Percentiles rank a stretch among this genome's conserved stretches.
Conservation (phyloP, 2,113 vertebrate species). For the Melospiza melodia region DNA sequence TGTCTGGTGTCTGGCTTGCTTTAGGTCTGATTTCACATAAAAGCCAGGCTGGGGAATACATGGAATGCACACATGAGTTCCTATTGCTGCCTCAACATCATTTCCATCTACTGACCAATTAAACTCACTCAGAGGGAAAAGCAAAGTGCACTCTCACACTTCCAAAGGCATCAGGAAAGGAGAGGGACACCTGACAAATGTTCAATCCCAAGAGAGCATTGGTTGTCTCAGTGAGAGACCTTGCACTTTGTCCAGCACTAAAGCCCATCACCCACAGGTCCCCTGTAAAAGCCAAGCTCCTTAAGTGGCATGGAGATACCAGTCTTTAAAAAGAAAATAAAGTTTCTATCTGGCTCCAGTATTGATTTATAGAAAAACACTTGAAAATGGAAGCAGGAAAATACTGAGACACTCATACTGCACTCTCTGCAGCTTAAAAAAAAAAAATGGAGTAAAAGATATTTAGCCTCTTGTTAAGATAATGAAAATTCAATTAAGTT, state of each 20-base stretch:
- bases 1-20: neutral
- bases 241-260: neutral
- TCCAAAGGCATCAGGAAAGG: neutral
- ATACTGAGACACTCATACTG: neutral
- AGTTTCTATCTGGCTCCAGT: neutral
- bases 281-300: neutral
- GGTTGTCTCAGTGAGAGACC: neutral
- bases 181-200: neutral
- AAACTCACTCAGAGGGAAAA: neutral
- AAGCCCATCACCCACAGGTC: neutral
- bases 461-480: neutral
- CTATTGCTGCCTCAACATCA: neutral
- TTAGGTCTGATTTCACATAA: neutral
- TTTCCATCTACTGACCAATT: neutral
- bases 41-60: neutral
- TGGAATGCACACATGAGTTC: rapidly evolving
- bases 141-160: neutral
- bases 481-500: neutral
- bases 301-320: neutral
- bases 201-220: neutral
- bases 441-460: neutral
- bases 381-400: neutral
- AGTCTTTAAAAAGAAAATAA: neutral
- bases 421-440: neutral
- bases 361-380: neutral